Evolutionary conservation across 2,113 vertebrate genomes (phyloP), one percentile per base, ranked within the genome.

Genomic region (Leptocoma aspasia): DNA sequence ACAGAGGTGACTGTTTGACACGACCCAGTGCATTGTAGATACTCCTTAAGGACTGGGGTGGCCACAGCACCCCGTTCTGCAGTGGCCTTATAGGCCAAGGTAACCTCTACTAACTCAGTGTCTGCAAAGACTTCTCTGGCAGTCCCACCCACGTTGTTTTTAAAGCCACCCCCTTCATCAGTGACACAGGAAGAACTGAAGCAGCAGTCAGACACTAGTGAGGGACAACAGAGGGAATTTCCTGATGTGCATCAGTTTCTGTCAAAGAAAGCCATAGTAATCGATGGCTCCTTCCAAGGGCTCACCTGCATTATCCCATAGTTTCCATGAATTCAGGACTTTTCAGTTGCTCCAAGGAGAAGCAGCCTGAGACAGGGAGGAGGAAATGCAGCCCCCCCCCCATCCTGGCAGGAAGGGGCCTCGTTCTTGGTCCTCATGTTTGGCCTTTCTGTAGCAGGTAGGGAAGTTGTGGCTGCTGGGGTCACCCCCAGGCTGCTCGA

Each of bases 1-100:
- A 99, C 99, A 11, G 99, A 99, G 98, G 99, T 99, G 98, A 99
- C 99, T 97, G 99, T 99, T 97, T 99, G 98, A 99, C 80, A 42
- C 23, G 73, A 95, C 75, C 73, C 87, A 42, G 41, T 82, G 96
- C 92, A 57, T 92, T 96, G 96, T 95, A 97, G 83, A 96, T 96
- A 96, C 84, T 94, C 90, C 53, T 65, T 72, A 83, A 86, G 95
- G 95, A 96, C 96, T 35, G 77, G 96, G 98, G 98, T 96, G 92
- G 93, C 95, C 96, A 76, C 97, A 90, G 96, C 95, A 47, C 95
- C 96, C 94, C 77, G 18, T 33, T 89, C 95, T 96, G 96, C 96
- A 90, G 97, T 94, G 97, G 97, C 97, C 97, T 98, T 97, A 96
- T 89, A 92, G 97, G 97, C 97, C 97, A 97, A 97, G 97, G 39